phyloP scores from a whole-genome alignment of 2,888 invertebrate species.

The Polydrusus cervinus region DNA sequence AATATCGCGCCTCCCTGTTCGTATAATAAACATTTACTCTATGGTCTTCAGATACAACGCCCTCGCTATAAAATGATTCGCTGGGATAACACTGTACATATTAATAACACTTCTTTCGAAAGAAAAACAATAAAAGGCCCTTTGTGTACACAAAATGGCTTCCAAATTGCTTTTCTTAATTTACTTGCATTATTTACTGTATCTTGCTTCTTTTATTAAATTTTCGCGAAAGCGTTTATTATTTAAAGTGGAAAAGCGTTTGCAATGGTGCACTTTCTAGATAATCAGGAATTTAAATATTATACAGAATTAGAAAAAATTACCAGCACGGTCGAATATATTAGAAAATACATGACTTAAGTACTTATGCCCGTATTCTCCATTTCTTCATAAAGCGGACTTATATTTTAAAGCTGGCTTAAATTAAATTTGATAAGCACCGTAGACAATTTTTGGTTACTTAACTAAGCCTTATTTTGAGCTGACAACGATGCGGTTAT shows the following conservation, averaged over 20 bases:
- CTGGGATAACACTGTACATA: conserved; percentile 64
- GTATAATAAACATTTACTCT: conserved; percentile 68
- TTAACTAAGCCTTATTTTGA: too few relatives aligned
- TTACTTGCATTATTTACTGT: conserved; percentile 44
- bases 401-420: too few relatives aligned
- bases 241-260: neutral
- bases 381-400: too few relatives aligned
- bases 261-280: neutral
- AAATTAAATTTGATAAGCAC: too few relatives aligned
- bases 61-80: conserved; percentile 67
- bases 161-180: conserved; percentile 45
- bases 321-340: too few relatives aligned
- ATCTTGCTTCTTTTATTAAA: conserved; percentile 32
- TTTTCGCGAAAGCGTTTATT: conserved; percentile 9
- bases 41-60: conserved; percentile 56
- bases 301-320: too few relatives aligned
- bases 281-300: neutral
- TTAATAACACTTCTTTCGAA: conserved; percentile 59
- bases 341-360: too few relatives aligned
- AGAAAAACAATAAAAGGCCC: conserved; percentile 51
- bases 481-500: too few relatives aligned
- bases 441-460: too few relatives aligned
- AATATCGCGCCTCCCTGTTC: conserved; percentile 64
- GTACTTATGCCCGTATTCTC: too few relatives aligned
- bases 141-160: conserved; percentile 49